phyloP scores from a whole-genome alignment of 2,113 vertebrate genomes.

The Orthonyx spaldingii region DNA sequence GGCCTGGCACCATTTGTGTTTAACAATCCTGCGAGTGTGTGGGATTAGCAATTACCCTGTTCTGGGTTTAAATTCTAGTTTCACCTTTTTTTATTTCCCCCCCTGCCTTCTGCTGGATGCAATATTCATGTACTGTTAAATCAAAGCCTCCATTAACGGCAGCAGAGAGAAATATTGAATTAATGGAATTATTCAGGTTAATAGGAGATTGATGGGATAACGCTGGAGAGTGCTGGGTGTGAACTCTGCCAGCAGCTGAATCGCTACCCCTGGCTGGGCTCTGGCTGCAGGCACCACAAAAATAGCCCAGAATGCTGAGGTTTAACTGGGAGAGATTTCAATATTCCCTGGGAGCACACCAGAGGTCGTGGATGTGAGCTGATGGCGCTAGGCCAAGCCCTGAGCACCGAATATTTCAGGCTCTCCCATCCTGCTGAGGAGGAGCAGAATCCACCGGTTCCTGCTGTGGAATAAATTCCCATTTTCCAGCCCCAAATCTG shows the following conservation, averaged over 20 bases:
- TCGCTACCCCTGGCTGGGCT: not conserved
- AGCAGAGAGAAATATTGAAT: slow-evolving; percentile 53
- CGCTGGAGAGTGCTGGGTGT: not conserved
- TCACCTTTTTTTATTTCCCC: not conserved
- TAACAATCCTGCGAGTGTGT: not conserved
- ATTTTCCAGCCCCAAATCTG: not conserved
- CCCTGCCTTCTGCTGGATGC: not conserved
- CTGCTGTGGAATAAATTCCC: not conserved
- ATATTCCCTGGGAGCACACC: not conserved
- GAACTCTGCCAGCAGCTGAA: not conserved
- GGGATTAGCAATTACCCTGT: not conserved
- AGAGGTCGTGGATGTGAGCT: not conserved
- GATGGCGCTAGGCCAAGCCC: not conserved
- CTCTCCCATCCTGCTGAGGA: not conserved
- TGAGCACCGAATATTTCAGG: not conserved
- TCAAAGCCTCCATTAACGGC: slow-evolving; percentile 42
- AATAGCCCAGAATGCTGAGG: not conserved
- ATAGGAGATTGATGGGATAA: slow-evolving; percentile 1
- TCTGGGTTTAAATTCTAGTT: slow-evolving; percentile 5
- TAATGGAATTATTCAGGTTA: slow-evolving; percentile 46
- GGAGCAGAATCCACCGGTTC: not conserved
- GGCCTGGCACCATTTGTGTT: not conserved
- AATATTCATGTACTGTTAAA: slow-evolving; percentile 41
- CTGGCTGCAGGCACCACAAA: not conserved
- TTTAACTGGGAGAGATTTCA: not conserved